Base-by-base conservation (phyloP, 2,113 vertebrate genomes). In the Hoplias malabaricus region DNA sequence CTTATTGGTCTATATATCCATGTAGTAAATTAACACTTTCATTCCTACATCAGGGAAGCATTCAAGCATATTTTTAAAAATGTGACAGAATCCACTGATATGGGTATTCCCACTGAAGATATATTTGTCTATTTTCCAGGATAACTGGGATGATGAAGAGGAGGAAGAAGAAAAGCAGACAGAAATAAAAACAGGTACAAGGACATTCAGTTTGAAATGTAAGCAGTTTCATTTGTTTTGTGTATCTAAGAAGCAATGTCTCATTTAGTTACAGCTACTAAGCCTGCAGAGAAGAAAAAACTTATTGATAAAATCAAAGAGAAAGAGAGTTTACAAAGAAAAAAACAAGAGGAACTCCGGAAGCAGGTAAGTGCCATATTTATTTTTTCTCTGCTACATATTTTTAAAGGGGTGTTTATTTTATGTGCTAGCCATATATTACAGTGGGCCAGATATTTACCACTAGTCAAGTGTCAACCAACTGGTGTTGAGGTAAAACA, bases 131-230 rank as follows among this genome's bases (percentile, higher is more conserved):
- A 21, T 29, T 29, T 34, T 87, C 73, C 78, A 99, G 98, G 97
- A 99, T 85, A 99, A 99, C 85, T 99, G 98, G 98, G 98, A 99
- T 88, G 98, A 99, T 83, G 96, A 97, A 77, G 85, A 94, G 79
- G 91, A 91, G 79, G 90, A 92, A 56, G 62, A 90, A 87, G 80
- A 84, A 25, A 92, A 93, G 74, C 91, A 86, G 79, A 80, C 86
- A 2, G 91, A 94, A 81, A 74, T 90, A 69, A 93, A 92, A 75
- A 82, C 91, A 90, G 94, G 93, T 95, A 76, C 90, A 61, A 67
- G 14, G 7, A 68, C 33, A 7, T 27, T 23, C 23, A 2, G 0
- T 29, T 29, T 71, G 16, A 27, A 27, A 12, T 66, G 40, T 9
- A 27, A 0, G 31, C 40, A 14, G 25, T 16, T 23, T 33, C 34